phyloP scores from a whole-genome alignment of 2,888 invertebrate genomes.

The Ariolimax columbianus region DNA sequence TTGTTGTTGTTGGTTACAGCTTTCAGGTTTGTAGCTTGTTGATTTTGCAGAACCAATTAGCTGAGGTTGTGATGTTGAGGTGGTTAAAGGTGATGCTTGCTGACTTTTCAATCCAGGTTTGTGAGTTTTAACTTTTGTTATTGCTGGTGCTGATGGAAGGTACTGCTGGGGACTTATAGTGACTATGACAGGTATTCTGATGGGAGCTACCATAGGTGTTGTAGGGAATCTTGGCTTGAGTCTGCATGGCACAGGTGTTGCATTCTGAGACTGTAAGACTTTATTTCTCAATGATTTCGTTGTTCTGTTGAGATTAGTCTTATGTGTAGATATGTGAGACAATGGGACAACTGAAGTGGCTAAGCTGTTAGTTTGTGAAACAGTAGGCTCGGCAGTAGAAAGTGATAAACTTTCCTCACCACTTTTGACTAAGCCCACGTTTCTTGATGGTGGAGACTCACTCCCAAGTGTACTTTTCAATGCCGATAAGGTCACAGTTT shows the following conservation, averaged over 20 bases:
- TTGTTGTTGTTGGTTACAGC: background rate
- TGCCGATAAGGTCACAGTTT: background rate
- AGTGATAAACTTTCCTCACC: background rate
- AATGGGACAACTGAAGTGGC: background rate
- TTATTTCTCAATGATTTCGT: background rate
- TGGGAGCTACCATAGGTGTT: background rate
- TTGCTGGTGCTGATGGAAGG: background rate
- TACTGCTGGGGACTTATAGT: conserved; percentile 1
- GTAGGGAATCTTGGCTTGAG: background rate
- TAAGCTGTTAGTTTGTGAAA: conserved; percentile 6
- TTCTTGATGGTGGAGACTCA: background rate
- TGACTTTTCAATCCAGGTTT: background rate
- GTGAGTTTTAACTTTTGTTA: background rate
- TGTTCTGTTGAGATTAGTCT: background rate
- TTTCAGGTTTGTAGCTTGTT: background rate
- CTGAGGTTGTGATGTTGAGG: background rate
- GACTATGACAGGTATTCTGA: conserved; percentile 38
- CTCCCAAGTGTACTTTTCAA: background rate
- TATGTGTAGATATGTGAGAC: conserved; percentile 5
- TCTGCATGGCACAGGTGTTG: background rate
- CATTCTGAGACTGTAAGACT: background rate
- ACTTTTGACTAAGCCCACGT: background rate
- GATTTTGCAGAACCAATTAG: background rate
- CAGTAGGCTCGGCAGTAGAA: background rate
- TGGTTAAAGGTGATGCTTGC: background rate